A percentile compares a stretch with the other conserved stretches of the same genome.
Evolutionary conservation across 37 sponge, comb jelly and placozoan species (phyloP).

Genomic region (Hexactinellida sp.): DNA sequence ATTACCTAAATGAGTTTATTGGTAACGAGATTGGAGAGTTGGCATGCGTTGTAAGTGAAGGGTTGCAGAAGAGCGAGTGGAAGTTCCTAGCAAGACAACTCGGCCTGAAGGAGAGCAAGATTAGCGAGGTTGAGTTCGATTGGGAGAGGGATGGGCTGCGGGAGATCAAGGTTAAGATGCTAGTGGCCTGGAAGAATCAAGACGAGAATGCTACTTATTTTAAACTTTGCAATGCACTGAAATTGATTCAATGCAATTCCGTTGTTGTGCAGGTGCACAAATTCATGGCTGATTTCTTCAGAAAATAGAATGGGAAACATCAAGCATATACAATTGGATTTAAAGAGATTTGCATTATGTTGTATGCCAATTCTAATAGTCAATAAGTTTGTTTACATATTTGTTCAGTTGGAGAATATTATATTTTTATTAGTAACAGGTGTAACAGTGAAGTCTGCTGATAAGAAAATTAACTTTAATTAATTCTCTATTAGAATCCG

Average conservation of each 20-base stretch:
- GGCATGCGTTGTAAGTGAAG: background rate
- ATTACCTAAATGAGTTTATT: background rate
- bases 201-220: background rate
- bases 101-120: background rate
- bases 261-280: background rate
- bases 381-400: no score
- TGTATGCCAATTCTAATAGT: no score
- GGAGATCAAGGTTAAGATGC: background rate
- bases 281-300: background rate
- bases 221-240: background rate
- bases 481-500: no score
- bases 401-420: no score
- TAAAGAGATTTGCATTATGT: no score
- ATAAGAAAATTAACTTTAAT: no score
- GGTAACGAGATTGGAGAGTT: background rate
- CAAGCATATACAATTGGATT: no score
- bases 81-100: background rate
- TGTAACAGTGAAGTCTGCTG: no score
- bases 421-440: no score
- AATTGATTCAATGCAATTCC: background rate
- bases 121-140: slow-evolving; percentile 2
- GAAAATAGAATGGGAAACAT: no score
- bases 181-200: background rate
- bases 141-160: slow-evolving; percentile 9
- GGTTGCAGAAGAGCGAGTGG: background rate